Evolutionary conservation across 1,140 invertebrate genomes (phyloP), one percentile per base, ranked within the genome.

Genomic region (Magallana gigas): DNA sequence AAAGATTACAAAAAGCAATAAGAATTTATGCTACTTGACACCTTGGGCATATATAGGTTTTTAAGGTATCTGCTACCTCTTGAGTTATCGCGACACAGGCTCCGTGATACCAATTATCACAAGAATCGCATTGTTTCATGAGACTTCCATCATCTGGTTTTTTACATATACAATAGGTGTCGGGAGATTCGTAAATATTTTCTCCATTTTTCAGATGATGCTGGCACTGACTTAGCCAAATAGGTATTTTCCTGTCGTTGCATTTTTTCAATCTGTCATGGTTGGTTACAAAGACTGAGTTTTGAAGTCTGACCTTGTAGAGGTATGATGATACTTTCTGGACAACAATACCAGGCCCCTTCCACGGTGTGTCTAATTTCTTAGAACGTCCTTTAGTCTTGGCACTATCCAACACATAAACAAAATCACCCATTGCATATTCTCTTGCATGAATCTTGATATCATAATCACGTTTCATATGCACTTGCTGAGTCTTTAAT

Each of bases 31-130:
- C 36, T 60, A 60, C 59, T 2, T 60, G 4, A 60, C 59, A 60
- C 59, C 7, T 60, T 12, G 1, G 59, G 7, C 59, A 60, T 12
- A 60, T 60, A 60, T 60, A 60, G 9, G 16, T 60, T 16, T 60
- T 60, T 16, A 60, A 60, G 59, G 59, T 60, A 60, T 60, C 59
- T 60, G 59, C 59, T 60, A 60, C 59, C 59, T 60, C 59, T 60
- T 60, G 59, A 60, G 7, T 60, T 11, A 60, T 60, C 16, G 59
- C 59, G 59, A 60, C 59, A 60, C 59, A 60, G 9, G 59, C 7
- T 60, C 59, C 59, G 16, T 60, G 16, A 11, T 36, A 36, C 36
- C 36, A 36, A 36, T 36, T 36, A 36, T 36, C 36, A 3, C 36
- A 36, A 36, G 36, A 36, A 36, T 36, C 36, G 36, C 36, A 36